Evolutionary conservation across 2,888 invertebrate species (phyloP), one percentile per base, ranked within the genome.

Genomic region (Ectropis crepuscularia): DNA sequence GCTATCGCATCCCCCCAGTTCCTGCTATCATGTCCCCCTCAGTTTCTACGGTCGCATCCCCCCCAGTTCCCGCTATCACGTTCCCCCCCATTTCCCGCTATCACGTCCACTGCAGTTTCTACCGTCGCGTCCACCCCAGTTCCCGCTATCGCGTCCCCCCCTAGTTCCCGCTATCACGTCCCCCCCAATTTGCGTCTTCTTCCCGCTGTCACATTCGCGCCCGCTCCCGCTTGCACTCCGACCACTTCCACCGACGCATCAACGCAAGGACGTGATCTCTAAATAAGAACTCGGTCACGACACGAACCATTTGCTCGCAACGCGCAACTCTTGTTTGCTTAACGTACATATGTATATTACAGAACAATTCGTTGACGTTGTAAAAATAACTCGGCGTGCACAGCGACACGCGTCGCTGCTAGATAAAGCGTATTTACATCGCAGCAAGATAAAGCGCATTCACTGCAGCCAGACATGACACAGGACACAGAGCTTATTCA

Each of bases 281-380:
- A 47, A 55, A 55, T 55, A 46, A 55, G 45, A 55, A 55, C 46
- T 55, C 55, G 55, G 55, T 55, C 55, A 55, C 55, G 55, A 55
- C 55, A 55, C 55, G 55, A 46, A 38, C 12, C 47, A 38, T 55
- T 47, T 39, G 47, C 55, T 39, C 46, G 12, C 28, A 43, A 54
- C 47, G 39, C 39, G 46, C 28, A 47, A 47, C 46, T 39, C 47
- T 45, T 39, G 38, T 47, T 55, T 55, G 45, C 37, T 55, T 55
- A 28, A 28, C 16, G 1, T 28, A 55, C 47, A 16, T 55, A 55
- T 55, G 39, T 55, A 55, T 55, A 39, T 54, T 39, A 37, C 45
- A 53, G 45, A 11, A 45, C 45, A 45, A 39, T 2, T 39, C 38
- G 16, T 51, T 51, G 51, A 51, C 51, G 16, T 12, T 51, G 41